Evolutionary conservation across 2,888 invertebrate species (phyloP), one percentile per base, ranked within the genome.

Genomic region (Tuberolachnus salignus): DNA sequence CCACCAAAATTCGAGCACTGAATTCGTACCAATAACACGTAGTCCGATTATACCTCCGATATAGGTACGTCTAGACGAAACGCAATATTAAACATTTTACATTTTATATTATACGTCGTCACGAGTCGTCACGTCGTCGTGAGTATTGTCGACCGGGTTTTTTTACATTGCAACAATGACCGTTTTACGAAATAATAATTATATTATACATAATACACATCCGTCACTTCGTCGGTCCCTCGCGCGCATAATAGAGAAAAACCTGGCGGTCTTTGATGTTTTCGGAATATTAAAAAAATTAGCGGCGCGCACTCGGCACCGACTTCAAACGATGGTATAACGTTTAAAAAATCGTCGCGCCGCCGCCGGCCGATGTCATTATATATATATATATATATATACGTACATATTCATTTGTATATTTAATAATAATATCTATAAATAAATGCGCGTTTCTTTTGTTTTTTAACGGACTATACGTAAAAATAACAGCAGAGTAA

Each of bases 401-500:
- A n/a, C n/a, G n/a, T n/a, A n/a, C n/a, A n/a, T n/a, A n/a, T n/a
- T n/a, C n/a, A n/a, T n/a, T 34, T 6, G n/a, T 67, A 21, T 66
- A 42, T 34, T n/a, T n/a, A 34, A 34, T 61, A 73, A 34, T 61
- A 51, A 61, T 72, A 72, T 61, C 49, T 72, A 72, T 72, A 73
- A 73, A 73, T 73, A 73, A 73, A 63, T 73, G 34, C 34, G 34
- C 34, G 34, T 73, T 59, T n/a, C 23, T 49, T 61, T 61, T 73
- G 72, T 73, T 61, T 63, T 10, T 1, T 3, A 6, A 19, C 34
- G 34, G 34, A 34, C 34, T 9, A 16, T 26, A 61, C 72, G 61
- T 73, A 51, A 73, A 73, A 73, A 73, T 73, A 72, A 72, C 59
- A 72, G 61, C 61, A 73, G 63, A 73, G 63, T 49, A 71, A 42